These are phyloP conservation scores for Choristoneura rosaceana DNA, from an alignment of 2,888 invertebrate species.

Conservation along the genomic window DNA sequence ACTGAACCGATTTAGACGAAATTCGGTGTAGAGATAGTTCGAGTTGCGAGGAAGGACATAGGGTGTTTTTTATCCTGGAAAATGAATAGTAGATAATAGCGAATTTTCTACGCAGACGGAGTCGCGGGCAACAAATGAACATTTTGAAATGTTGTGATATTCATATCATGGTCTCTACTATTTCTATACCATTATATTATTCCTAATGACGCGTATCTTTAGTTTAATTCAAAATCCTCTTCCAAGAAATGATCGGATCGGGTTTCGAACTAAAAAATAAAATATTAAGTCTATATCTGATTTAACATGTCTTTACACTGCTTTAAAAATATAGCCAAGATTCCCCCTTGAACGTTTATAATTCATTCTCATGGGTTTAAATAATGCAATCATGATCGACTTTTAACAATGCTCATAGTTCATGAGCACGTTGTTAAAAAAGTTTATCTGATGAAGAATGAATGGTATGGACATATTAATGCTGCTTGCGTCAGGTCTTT, in stretches of 20 bases:
- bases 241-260: constrained; percentile 21
- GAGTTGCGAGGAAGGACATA: too few species aligned
- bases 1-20: too few species aligned
- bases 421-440: constrained; percentile 52
- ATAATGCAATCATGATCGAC: constrained; percentile 57
- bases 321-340: constrained; percentile 23
- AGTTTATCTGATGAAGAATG: constrained; percentile 56
- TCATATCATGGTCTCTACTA: too few species aligned
- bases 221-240: constrained; percentile 25
- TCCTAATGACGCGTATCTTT: constrained; percentile 27
- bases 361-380: constrained; percentile 48
- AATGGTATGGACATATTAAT: constrained; percentile 44
- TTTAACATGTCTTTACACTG: constrained; percentile 15
- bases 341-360: constrained; percentile 38
- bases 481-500: constrained; percentile 48
- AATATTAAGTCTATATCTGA: constrained; percentile 9
- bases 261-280: constrained; percentile 27
- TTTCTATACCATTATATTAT: constrained; percentile 24
- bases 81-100: too few species aligned
- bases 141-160: too few species aligned
- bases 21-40: too few species aligned
- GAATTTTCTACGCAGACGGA: too few species aligned
- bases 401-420: constrained; percentile 60
- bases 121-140: too few species aligned
- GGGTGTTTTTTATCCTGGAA: too few species aligned